Base-by-base conservation (phyloP, 2,113 vertebrate genomes). In the Cnemophilus loriae region DNA sequence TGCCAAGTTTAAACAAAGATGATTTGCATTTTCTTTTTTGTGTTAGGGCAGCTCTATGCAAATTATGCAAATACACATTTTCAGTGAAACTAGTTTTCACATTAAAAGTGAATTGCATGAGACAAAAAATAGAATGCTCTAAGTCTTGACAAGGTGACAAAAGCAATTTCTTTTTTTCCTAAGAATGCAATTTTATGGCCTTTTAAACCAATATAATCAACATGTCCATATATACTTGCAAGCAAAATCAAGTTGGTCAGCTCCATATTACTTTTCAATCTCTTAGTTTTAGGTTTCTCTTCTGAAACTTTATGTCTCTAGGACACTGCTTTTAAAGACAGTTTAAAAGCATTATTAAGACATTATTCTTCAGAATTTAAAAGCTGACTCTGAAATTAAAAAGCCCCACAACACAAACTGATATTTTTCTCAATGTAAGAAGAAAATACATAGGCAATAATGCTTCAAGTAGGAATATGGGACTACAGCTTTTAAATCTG, bases 51-150 rank as follows among this genome's bases (percentile, higher is more conserved):
- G 84, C 59, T 96, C 84, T 92, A 97, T 89, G 93, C 64, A 98
- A 98, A 98, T 98, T 87, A 98, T 96, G 95, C 96, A 98, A 98
- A 98, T 92, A 91, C 1, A 70, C 30, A 89, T 84, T 97, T 96
- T 96, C 77, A 89, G 60, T 70, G 63, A 60, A 82, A 88, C 87
- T 93, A 79, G 95, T 97, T 98, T 98, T 96, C 92, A 96, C 91
- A 52, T 92, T 96, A 91, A 91, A 97, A 96, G 68, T 93, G 28
- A 90, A 94, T 10, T 93, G 44, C 28, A 81, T 30, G 35, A 94
- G 37, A 94, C 30, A 90, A 84, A 97, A 85, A 74, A 1, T 16
- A 91, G 37, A 96, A 71, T 46, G 65, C 8, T 67, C 46, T 75
- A 95, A 93, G 78, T 94, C 44, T 84, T 55, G 44, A 96, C 42